Evolutionary conservation across 2,888 invertebrate genomes (phyloP).

Genomic region (Campoplex nolae): DNA sequence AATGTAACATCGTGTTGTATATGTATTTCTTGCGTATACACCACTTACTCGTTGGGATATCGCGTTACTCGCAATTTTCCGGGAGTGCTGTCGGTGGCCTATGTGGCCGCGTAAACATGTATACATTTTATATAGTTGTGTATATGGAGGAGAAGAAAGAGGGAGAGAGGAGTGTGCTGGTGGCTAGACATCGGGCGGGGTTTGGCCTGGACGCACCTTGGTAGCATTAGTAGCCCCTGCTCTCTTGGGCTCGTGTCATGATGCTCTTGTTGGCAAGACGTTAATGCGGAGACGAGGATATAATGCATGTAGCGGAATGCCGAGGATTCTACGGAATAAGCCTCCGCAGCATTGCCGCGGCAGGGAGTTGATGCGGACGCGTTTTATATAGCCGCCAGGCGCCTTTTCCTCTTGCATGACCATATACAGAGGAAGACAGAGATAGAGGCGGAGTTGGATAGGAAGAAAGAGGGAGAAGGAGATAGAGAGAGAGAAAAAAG

Average conservation of each 20-base stretch:
- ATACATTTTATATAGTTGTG: neutral
- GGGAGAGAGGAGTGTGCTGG: conserved; percentile 35
- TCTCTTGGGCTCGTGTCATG: conserved; percentile 38
- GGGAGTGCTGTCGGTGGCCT: conserved; percentile 68
- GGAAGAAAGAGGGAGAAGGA: conserved; percentile 10
- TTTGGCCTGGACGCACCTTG: conserved; percentile 60
- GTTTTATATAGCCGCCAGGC: conserved; percentile 55
- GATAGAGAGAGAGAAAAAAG: neutral
- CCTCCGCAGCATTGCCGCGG: neutral
- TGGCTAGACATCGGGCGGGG: conserved; percentile 67
- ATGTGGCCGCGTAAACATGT: conserved; percentile 43
- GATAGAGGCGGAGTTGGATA: neutral
- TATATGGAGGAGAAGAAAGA: neutral
- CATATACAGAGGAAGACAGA: conserved; percentile 12
- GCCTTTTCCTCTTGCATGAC: conserved; percentile 49
- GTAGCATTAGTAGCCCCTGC: conserved; percentile 49
- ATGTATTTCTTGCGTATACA: conserved; percentile 32
- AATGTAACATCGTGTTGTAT: conserved; percentile 26
- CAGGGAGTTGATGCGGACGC: conserved; percentile 54
- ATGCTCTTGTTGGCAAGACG: conserved; percentile 63
- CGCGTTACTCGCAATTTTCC: conserved; percentile 75
- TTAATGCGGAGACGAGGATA: conserved; percentile 57
- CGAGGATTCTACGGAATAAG: conserved; percentile 59
- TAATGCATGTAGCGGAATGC: conserved; percentile 63
- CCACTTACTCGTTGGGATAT: conserved; percentile 67